Evolutionary conservation across 1,140 invertebrate species (phyloP).

Genomic region (Antheraea mylitta): DNA sequence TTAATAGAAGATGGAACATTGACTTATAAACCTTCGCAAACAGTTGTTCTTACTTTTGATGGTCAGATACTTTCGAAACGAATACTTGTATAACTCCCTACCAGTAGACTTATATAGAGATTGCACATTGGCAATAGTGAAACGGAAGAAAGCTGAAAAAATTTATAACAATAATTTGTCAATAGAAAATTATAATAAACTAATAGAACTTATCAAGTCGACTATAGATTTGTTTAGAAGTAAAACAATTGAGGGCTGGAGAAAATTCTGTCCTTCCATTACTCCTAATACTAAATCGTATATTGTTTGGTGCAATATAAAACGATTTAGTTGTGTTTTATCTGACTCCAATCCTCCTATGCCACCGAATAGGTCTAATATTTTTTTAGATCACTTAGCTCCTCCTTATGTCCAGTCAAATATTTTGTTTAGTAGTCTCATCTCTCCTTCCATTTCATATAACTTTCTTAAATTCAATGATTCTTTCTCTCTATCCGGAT

Average conservation of each 20-base stretch:
- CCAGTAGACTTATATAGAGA: constrained; percentile 2
- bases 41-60: constrained; percentile 12
- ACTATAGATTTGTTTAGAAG: constrained; percentile 20
- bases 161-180: constrained; percentile 13
- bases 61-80: neutral
- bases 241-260: constrained; percentile 25
- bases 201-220: constrained; percentile 17
- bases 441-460: too few relatives aligned
- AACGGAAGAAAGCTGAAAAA: constrained; percentile 28
- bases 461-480: too few relatives aligned
- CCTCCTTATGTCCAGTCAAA: too few relatives aligned
- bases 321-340: constrained; percentile 9
- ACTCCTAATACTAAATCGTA: constrained; percentile 19
- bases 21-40: neutral
- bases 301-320: constrained; percentile 23
- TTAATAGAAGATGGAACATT: neutral
- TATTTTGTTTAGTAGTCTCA: too few relatives aligned
- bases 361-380: too few relatives aligned
- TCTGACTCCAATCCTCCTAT: too few relatives aligned
- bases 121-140: constrained; percentile 22
- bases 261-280: constrained; percentile 25
- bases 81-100: too few relatives aligned
- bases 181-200: neutral
- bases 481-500: constrained; percentile 13
- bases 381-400: too few relatives aligned